Evolutionary conservation across 1,140 invertebrate species (phyloP).

Genomic region (Eriocheir sinensis): DNA sequence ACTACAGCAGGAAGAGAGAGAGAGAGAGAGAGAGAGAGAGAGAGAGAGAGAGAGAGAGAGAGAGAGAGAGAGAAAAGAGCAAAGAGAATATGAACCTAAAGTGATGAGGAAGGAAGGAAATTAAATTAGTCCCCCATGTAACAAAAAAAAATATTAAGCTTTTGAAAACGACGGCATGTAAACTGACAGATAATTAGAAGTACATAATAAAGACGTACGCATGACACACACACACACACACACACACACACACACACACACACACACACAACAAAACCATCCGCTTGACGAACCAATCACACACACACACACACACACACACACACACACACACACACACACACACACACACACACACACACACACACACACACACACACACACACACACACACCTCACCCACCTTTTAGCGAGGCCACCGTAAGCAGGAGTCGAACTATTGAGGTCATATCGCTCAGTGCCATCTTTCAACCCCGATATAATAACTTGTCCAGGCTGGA

Average conservation of each 20-base stretch:
- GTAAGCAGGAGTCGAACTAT: not conserved
- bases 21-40: not conserved
- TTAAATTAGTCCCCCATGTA: too few species aligned
- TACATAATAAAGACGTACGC: not conserved
- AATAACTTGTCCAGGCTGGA: not conserved
- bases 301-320: not conserved
- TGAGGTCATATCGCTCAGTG: not conserved
- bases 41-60: not conserved
- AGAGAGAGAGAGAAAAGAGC: not conserved
- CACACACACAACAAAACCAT: too few species aligned
- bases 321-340: not conserved
- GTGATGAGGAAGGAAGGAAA: not conserved
- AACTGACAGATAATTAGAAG: too few species aligned
- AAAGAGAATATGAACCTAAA: not conserved
- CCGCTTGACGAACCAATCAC: too few species aligned
- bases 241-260: not conserved
- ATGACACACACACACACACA: not conserved
- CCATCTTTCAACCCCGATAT: not conserved
- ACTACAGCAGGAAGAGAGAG: not conserved
- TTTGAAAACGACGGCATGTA: too few species aligned
- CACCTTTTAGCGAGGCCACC: not conserved
- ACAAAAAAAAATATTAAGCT: too few species aligned
- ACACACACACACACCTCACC: not conserved
- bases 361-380: not conserved
- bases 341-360: constrained; percentile 11